phyloP scores from a whole-genome alignment of 92 coral and sea anemone genomes.

The Meandrina meandrites region DNA sequence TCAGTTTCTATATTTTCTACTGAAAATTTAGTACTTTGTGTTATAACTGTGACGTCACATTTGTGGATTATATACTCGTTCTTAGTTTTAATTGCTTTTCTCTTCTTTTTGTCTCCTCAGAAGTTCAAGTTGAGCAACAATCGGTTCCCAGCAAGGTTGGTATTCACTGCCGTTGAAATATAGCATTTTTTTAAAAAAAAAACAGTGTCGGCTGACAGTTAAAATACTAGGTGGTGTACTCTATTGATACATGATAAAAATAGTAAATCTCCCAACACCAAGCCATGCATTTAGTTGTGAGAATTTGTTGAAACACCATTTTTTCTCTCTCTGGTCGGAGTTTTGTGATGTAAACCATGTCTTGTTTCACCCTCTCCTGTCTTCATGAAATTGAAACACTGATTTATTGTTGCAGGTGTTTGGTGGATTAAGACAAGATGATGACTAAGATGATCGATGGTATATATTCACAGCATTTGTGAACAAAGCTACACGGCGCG shows the following conservation, averaged over 20 bases:
- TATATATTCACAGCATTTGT: neutral
- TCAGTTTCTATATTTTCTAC: too few species aligned
- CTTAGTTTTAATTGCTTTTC: neutral
- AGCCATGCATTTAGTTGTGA: neutral
- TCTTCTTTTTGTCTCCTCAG: slow-evolving; percentile 47
- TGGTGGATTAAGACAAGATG: slow-evolving; percentile 57
- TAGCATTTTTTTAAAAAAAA: too few species aligned
- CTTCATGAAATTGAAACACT: neutral
- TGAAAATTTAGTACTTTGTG: too few species aligned
- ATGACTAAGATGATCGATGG: slow-evolving; percentile 36
- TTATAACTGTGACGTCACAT: too few species aligned
- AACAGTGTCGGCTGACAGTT: neutral
- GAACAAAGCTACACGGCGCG: neutral
- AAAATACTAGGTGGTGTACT: neutral
- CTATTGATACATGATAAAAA: neutral
- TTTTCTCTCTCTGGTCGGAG: neutral
- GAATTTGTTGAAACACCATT: neutral
- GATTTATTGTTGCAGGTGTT: slow-evolving; percentile 32
- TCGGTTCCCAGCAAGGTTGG: slow-evolving; percentile 86
- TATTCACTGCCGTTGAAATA: neutral
- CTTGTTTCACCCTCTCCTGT: neutral
- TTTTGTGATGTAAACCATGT: neutral
- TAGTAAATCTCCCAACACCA: neutral
- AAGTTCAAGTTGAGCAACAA: slow-evolving; percentile 89
- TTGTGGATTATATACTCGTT: neutral